Base-by-base conservation (phyloP, 35 echinoderm and acorn worm genomes). In the Patiria miniata region DNA sequence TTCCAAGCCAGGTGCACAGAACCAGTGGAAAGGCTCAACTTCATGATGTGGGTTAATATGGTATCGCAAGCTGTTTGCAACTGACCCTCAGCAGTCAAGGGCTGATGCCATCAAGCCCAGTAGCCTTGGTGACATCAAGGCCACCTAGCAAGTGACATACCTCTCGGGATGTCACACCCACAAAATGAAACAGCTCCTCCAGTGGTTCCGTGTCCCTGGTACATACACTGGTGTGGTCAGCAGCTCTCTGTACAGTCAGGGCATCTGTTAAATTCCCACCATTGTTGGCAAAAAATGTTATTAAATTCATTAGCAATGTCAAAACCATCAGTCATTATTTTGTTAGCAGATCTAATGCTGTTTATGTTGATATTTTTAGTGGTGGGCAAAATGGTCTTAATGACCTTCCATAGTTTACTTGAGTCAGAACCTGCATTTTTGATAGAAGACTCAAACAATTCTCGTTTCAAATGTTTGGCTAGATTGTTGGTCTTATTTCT, bases 31-130 rank as follows among this genome's bases (percentile, higher is more conserved):
- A 65, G 30, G 57, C 55, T 83, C 0, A 83, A 33, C 23, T 60
- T 83, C 81, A 83, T 83, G 53, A 83, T 65, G 52, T 40, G 57
- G 18, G 81, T n/a, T 4, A 83, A n/a, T n/a, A n/a, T 19, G 81
- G 81, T 39, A 28, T 19, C 32, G 23, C 38, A 51, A 83, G 28
- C 15, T 59, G 29, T 37, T 7, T 37, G 57, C 19, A 12, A 2
- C 78, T 36, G 12, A 28, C 78, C 47, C 39, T 80, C 78, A 80
- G 38, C 37, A 80, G 47, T 23, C 8, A 1, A 12, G 78, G 78
- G 23, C 78, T 38, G 28, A 80, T 36, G 37, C 47, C 47, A 80
- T 80, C 78, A 44, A 80, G 78, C 16, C 78, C 39, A 80, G 37
- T 80, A 44, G 78, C 39, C 47, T 80, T 80, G 78, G 18, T 52